phyloP scores from a whole-genome alignment of 2,797 vertebrate genomes.

The Neoniphon sammara region DNA sequence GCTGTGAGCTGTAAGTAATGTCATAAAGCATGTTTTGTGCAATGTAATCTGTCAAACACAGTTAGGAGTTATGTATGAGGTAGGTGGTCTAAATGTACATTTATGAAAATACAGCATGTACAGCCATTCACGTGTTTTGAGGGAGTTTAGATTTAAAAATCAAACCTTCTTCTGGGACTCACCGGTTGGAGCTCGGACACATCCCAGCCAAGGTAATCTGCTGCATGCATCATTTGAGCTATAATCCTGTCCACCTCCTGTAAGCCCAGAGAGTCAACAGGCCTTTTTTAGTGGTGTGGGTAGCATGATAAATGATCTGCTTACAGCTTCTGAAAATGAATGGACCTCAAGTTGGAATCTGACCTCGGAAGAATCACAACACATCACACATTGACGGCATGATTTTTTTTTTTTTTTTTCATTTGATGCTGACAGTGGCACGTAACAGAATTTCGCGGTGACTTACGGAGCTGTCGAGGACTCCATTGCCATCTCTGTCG shows the following conservation, averaged over 20 bases:
- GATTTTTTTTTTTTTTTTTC: no score
- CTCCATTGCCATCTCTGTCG: slow-evolving; percentile 92
- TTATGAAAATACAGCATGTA: slow-evolving; percentile 8
- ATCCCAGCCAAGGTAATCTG: slow-evolving; percentile 94
- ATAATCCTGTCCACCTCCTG: slow-evolving; percentile 96
- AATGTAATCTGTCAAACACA: slow-evolving; percentile 19
- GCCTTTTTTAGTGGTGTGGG: background rate
- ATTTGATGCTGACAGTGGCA: background rate
- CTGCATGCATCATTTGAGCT: slow-evolving; percentile 94
- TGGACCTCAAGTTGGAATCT: background rate
- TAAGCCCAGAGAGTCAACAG: slow-evolving; percentile 32
- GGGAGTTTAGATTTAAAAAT: background rate
- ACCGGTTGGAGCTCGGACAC: slow-evolving; percentile 93
- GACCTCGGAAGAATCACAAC: background rate
- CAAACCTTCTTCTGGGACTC: slow-evolving; percentile 57
- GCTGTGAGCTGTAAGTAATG: background rate
- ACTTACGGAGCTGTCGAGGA: slow-evolving; percentile 93
- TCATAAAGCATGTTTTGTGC: background rate
- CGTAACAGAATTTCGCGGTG: background rate
- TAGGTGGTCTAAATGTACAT: background rate
- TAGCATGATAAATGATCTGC: background rate
- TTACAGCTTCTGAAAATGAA: slow-evolving; percentile 8
- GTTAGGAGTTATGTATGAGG: background rate
- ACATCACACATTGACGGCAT: background rate
- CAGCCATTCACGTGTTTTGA: slow-evolving; percentile 3